Percentiles rank a stretch among this genome's conserved stretches.
Evolutionary conservation across 2,888 invertebrate species (phyloP).

Genomic region (Nipponacmea schrenckii): DNA sequence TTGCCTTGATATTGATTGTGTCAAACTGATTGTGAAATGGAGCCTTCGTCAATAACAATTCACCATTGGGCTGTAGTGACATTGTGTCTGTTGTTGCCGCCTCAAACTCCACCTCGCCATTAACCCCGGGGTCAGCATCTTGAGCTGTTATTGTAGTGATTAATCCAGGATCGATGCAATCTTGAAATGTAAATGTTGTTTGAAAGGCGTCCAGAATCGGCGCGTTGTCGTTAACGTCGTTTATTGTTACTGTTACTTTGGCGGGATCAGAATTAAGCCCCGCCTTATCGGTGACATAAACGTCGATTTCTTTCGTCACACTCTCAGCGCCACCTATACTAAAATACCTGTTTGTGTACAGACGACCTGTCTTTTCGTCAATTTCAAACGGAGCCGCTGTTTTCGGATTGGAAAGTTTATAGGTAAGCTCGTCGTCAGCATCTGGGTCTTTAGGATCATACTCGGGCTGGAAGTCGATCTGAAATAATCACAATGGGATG

Average conservation of each 20-base stretch:
- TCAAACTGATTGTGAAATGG: background rate
- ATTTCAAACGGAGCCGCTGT: background rate
- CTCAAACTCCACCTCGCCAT: background rate
- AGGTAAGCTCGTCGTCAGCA: background rate
- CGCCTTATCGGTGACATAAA: background rate
- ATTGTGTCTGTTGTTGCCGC: background rate
- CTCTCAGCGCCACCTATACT: background rate
- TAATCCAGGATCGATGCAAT: background rate
- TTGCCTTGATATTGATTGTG: background rate
- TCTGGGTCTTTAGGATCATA: background rate
- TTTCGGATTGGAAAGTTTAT: background rate
- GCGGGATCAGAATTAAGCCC: background rate
- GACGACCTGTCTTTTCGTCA: slow-evolving; percentile 1
- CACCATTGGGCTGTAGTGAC: background rate
- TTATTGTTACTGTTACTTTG: background rate
- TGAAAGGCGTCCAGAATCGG: background rate
- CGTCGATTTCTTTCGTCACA: background rate
- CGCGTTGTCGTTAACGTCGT: background rate
- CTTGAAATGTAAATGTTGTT: background rate
- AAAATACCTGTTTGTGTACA: background rate
- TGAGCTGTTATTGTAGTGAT: background rate
- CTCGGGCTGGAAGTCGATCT: background rate
- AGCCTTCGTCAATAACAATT: background rate
- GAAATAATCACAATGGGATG: background rate
- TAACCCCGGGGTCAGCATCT: background rate